Evolutionary conservation across 1,140 invertebrate genomes (phyloP), one percentile per base, ranked within the genome.

Genomic region (Sipha flava): DNA sequence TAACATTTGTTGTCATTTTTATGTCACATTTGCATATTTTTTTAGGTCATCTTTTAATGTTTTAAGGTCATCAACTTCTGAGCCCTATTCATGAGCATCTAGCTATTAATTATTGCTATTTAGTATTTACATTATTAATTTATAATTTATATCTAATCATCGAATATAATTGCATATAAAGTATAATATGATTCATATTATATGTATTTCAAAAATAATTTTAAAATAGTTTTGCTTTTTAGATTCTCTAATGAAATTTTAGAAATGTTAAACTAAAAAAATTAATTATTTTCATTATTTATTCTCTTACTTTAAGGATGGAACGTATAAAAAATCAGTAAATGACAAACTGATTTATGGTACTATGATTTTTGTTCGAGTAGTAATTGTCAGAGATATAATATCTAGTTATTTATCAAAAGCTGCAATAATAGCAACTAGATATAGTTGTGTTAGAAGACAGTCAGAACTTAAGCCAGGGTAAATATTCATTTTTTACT

Each of bases 291-390:
- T 6, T 40, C 4, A 40, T 40, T 40, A 40, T 40, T 40, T 49
- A 49, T 7, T 59, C 62, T 47, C 47, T 77, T 68, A n/a, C 49
- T 64, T 62, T 37, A 7, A 75, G 88, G 94, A 97, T 87, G 96
- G 96, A 23, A 95, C 93, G 12, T 98, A 95, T 86, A 88, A 95
- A 0, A 92, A 93, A 84, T 90, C 94, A 0, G 89, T 91, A 37
- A 95, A 91, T 84, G 91, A 92, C 62, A 96, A 97, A 84, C 87
- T 97, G 0, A 92, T 94, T 0, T 98, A 97, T 86, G 95, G 94
- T 18, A 95, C 95, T 0, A 98, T 98, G 96, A 93, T 98, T 86
- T 95, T 97, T 86, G 93, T 97, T 0, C 88, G 96, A 29, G 93
- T 95, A 14, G 89, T 93, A 31, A 87, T 98, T 70, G 89, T 94